Conservation (phyloP, 1,140 invertebrate species). For the Trinorchestia longiramus region DNA sequence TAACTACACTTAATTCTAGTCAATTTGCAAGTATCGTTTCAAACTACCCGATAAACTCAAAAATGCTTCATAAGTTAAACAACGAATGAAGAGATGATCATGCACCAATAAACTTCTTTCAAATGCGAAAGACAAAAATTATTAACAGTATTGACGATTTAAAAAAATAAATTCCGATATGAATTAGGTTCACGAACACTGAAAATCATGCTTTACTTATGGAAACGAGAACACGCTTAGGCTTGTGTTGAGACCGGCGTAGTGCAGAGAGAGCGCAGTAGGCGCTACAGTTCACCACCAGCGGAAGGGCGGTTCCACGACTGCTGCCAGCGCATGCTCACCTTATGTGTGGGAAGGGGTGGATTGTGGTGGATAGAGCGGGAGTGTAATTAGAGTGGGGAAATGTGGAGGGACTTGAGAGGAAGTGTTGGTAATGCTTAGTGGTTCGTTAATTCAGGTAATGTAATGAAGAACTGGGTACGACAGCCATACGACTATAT, state of each 20-base stretch:
- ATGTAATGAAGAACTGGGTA: too few relatives aligned
- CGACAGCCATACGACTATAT: too few relatives aligned
- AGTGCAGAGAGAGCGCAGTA: neutral
- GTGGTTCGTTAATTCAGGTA: too few relatives aligned
- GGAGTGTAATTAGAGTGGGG: too few relatives aligned
- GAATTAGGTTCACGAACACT: neutral
- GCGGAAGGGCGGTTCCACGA: neutral
- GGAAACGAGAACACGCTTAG: neutral
- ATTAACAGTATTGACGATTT: neutral
- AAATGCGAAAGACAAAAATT: neutral
- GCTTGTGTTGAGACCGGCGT: too few relatives aligned
- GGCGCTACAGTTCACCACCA: neutral
- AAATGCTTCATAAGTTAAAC: neutral
- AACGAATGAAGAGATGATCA: neutral
- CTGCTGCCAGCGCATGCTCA: neutral
- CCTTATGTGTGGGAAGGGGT: too few relatives aligned
- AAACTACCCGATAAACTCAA: neutral
- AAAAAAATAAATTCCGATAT: neutral
- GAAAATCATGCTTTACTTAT: neutral
- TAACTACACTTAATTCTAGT: too few relatives aligned
- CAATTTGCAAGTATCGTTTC: too few relatives aligned
- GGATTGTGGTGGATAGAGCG: too few relatives aligned
- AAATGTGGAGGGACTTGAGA: too few relatives aligned
- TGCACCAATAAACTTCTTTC: neutral
- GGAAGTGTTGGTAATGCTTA: too few relatives aligned